phyloP scores from a whole-genome alignment of 1,140 invertebrate species.

The Leucophenga varia region DNA sequence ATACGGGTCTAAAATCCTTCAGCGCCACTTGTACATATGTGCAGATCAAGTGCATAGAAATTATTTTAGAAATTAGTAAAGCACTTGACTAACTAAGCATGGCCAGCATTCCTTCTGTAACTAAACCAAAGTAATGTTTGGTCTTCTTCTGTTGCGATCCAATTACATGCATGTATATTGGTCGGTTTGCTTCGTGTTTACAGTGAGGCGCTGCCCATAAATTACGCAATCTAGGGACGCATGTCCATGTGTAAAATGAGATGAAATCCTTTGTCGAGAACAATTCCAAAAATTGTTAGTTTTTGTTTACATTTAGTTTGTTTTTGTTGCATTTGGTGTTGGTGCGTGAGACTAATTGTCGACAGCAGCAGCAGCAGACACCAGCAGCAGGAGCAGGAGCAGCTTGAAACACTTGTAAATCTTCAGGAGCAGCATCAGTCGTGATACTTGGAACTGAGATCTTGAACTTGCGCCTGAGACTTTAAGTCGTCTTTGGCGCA shows the following conservation, averaged over 20 bases:
- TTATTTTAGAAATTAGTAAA: too few species aligned
- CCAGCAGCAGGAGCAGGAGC: neutral
- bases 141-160: conserved; percentile 23
- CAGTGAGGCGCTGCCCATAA: conserved; percentile 48
- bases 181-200: conserved; percentile 33
- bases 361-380: conserved; percentile 18
- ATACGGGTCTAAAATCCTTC: conserved; percentile 27
- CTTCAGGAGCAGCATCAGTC: too few species aligned
- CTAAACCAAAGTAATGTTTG: neutral
- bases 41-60: conserved; percentile 30
- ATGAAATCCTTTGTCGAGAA: conserved; percentile 38
- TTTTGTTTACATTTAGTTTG: conserved; percentile 38
- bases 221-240: conserved; percentile 36
- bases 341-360: conserved; percentile 38
- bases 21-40: conserved; percentile 43
- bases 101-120: too few species aligned
- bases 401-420: neutral
- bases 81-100: too few species aligned
- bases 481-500: conserved; percentile 5
- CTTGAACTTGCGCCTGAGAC: neutral
- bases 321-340: too few species aligned
- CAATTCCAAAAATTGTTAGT: conserved; percentile 31
- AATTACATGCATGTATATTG: conserved; percentile 36
- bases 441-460: too few species aligned
- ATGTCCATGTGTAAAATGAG: conserved; percentile 32